A percentile compares a stretch with the other conserved stretches of the same genome.
Evolutionary conservation across 2,888 invertebrate genomes (phyloP).

Genomic region (Morinoia aosen): DNA sequence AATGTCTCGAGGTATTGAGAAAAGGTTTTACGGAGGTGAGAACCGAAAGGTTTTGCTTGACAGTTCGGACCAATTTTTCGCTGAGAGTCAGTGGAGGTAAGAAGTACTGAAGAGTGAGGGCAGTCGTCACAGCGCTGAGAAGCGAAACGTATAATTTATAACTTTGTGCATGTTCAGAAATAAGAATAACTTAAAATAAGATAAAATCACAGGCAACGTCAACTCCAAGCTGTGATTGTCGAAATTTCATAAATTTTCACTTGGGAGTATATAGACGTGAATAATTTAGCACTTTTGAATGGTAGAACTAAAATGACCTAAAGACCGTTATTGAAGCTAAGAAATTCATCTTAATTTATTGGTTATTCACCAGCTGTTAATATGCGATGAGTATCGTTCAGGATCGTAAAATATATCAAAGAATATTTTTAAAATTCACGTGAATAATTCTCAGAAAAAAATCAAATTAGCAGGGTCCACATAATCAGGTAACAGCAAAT

Average conservation of each 20-base stretch:
- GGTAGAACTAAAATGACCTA: too few species aligned
- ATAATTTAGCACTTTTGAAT: neutral
- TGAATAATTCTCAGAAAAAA: too few species aligned
- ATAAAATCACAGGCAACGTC: neutral
- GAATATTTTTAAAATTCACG: too few species aligned
- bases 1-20: neutral
- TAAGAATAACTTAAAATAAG: neutral
- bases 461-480: too few species aligned
- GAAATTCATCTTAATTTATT: too few species aligned
- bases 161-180: neutral
- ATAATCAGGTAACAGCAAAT: too few species aligned
- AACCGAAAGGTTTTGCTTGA: neutral
- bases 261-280: neutral
- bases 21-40: neutral
- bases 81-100: neutral
- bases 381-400: too few species aligned
- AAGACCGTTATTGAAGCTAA: too few species aligned
- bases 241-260: neutral
- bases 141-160: neutral
- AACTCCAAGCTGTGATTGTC: neutral
- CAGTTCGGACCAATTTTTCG: neutral
- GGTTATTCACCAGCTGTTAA: too few species aligned
- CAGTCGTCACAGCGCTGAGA: neutral
- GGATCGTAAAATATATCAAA: too few species aligned
- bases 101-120: neutral